A percentile compares a stretch with the other conserved stretches of the same genome.
phyloP scores from a whole-genome alignment of 1,140 invertebrate genomes.

The Aphelinus atriplicis region DNA sequence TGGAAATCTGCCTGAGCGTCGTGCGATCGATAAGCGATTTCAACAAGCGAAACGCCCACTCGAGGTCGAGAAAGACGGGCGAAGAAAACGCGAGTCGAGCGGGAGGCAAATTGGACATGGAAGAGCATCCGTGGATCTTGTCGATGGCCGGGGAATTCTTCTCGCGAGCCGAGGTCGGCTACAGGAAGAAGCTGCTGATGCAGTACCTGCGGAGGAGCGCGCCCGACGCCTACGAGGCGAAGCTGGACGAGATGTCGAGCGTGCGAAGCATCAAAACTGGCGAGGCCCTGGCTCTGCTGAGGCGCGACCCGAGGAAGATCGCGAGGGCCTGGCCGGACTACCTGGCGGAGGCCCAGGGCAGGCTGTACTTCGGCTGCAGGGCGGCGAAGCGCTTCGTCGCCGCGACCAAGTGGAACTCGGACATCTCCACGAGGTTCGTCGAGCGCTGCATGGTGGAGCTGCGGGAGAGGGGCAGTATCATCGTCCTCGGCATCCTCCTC shows the following conservation, averaged over 20 bases:
- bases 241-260: neutral
- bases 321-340: conserved; percentile 25
- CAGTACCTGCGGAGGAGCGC: neutral
- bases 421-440: conserved; percentile 21
- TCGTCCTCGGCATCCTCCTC: neutral
- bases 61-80: neutral
- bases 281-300: neutral
- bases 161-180: neutral
- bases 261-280: conserved; percentile 13
- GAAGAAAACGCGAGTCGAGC: neutral
- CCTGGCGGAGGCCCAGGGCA: neutral
- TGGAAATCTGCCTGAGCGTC: neutral
- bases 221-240: neutral
- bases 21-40: conserved; percentile 3
- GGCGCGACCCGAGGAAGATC: neutral
- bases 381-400: conserved; percentile 12
- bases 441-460: neutral
- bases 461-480: neutral
- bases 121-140: conserved; percentile 16
- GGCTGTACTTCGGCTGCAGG: neutral
- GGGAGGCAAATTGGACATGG: neutral
- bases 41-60: neutral
- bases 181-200: neutral
- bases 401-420: conserved; percentile 9
- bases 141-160: neutral